These are phyloP conservation scores for Chrysocyon brachyurus DNA, from an alignment of 2,797 vertebrate species.

Conservation along the genomic window DNA sequence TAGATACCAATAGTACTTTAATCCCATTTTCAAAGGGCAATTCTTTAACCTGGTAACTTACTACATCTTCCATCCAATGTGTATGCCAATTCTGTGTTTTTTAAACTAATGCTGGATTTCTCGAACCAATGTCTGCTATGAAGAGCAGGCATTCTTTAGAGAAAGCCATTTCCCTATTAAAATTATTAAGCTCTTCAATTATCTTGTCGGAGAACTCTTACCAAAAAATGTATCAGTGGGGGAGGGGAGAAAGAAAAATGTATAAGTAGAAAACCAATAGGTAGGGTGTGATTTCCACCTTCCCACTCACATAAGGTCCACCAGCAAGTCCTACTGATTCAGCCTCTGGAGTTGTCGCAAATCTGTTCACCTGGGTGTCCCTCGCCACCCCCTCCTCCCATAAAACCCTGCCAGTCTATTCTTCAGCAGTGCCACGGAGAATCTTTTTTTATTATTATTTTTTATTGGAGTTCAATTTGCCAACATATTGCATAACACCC, in stretches of 20 bases:
- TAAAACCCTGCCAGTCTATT: neutral
- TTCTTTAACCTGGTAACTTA: neutral
- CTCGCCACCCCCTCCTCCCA: neutral
- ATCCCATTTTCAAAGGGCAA: neutral
- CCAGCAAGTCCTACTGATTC: neutral
- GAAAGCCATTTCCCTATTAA: neutral
- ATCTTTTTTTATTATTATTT: neutral
- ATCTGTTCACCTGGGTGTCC: neutral
- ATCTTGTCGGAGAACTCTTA: neutral
- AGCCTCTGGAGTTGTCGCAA: neutral
- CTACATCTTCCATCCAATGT: neutral
- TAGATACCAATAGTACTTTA: neutral
- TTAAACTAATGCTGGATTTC: constrained; percentile 21
- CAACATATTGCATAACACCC: too few relatives aligned
- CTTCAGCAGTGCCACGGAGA: neutral
- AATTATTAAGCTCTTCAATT: neutral
- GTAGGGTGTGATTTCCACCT: neutral
- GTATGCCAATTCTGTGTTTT: neutral
- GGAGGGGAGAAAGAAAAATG: neutral
- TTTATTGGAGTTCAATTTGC: too few relatives aligned
- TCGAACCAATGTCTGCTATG: neutral
- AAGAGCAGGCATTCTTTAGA: neutral
- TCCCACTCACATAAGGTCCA: neutral
- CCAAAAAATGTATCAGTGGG: neutral
- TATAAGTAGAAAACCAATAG: neutral